Evolutionary conservation across 2,797 vertebrate genomes (phyloP).

Genomic region (Lagocephalus sceleratus): DNA sequence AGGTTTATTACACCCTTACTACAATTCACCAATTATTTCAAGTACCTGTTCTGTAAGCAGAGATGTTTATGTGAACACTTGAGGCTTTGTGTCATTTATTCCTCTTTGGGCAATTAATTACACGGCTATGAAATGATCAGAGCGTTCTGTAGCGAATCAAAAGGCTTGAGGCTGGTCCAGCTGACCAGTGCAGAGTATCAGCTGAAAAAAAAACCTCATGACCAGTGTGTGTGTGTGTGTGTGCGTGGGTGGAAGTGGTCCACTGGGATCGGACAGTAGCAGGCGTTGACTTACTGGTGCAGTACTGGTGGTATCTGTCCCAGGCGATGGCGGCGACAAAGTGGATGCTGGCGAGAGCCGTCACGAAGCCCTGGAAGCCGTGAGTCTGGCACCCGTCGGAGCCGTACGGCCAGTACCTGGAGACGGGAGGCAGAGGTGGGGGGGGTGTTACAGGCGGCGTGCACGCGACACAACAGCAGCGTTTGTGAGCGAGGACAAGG

Average conservation of each 20-base stretch:
- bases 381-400: conserved; percentile 90
- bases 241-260: not conserved
- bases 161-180: conserved; percentile 5
- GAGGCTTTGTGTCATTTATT: not conserved
- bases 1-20: not conserved
- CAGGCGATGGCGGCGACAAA: conserved; percentile 89
- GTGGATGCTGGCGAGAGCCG: conserved; percentile 88
- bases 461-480: not conserved
- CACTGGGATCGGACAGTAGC: not conserved
- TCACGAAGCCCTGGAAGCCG: conserved; percentile 91
- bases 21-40: too few species aligned
- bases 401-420: conserved; percentile 93
- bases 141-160: not conserved
- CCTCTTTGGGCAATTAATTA: not conserved
- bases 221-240: not conserved
- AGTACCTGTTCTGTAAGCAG: not conserved
- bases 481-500: not conserved
- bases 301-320: conserved; percentile 94
- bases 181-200: conserved; percentile 20
- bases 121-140: too few species aligned
- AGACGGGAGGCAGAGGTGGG: conserved; percentile 5
- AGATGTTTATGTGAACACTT: not conserved
- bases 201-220: conserved; percentile 2
- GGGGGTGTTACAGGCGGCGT: not conserved
- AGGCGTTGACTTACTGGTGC: conserved; percentile 79